These are phyloP conservation scores for Anhinga rufa DNA, from an alignment of 2,113 vertebrate species.

Conservation along the genomic window DNA sequence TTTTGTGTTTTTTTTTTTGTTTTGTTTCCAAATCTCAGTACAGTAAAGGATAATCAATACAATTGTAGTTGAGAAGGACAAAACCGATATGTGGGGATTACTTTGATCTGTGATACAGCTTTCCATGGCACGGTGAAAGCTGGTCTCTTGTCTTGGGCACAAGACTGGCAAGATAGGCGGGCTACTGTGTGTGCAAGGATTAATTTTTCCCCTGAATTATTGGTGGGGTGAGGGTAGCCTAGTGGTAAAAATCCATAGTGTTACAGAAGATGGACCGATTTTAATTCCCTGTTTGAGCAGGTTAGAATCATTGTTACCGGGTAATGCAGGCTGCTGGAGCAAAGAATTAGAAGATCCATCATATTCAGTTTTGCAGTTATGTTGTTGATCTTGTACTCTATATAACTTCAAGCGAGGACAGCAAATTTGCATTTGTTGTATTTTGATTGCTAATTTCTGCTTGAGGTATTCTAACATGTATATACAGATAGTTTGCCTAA, in stretches of 20 bases:
- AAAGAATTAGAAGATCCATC: not conserved
- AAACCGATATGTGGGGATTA: rapidly evolving
- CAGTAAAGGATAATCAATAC: not conserved
- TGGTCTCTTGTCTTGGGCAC: not conserved
- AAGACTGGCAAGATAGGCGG: not conserved
- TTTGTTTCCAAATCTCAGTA: not conserved
- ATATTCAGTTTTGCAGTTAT: no score
- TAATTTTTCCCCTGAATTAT: not conserved
- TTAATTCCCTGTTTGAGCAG: not conserved
- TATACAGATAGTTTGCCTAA: not conserved
- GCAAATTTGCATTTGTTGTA: not conserved
- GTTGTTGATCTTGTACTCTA: not conserved
- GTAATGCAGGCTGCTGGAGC: not conserved
- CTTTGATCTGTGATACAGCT: not conserved
- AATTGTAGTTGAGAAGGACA: not conserved
- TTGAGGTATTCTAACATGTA: not conserved
- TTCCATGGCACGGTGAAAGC: rapidly evolving
- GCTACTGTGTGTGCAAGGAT: not conserved
- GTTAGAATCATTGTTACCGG: not conserved
- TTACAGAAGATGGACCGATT: not conserved
- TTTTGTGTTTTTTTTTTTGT: not conserved
- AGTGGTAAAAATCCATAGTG: not conserved
- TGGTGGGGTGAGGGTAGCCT: not conserved
- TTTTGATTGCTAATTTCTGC: not conserved
- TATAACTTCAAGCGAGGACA: not conserved